These are phyloP conservation scores for Plebejus anna DNA, from an alignment of 2,888 invertebrate genomes.

Conservation along the genomic window DNA sequence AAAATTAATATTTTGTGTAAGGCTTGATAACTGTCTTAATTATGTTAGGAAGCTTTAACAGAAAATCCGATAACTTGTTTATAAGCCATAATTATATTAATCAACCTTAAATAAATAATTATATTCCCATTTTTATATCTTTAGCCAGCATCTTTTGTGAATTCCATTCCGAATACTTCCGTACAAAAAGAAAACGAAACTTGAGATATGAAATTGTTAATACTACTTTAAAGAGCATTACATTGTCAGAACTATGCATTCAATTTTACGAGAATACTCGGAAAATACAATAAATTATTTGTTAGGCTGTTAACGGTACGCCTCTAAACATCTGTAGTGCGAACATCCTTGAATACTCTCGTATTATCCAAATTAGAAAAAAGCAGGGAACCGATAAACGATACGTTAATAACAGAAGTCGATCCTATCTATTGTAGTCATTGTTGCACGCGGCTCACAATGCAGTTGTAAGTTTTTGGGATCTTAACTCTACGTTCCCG, in stretches of 20 bases:
- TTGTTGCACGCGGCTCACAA: slow-evolving; percentile 65
- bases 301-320: slow-evolving; percentile 66
- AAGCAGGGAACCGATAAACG: slow-evolving; percentile 67
- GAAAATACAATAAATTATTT: slow-evolving; percentile 52
- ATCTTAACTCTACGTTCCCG: slow-evolving; percentile 76
- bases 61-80: neutral
- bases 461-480: slow-evolving; percentile 79
- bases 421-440: slow-evolving; percentile 72
- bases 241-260: slow-evolving; percentile 27
- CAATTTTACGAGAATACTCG: slow-evolving; percentile 27
- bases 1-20: neutral
- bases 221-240: slow-evolving; percentile 17
- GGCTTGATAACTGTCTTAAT: neutral
- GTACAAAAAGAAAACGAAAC: neutral
- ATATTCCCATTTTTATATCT: neutral
- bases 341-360: slow-evolving; percentile 57
- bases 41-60: neutral
- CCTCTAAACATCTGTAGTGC: slow-evolving; percentile 67
- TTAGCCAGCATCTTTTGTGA: neutral
- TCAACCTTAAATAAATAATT: neutral
- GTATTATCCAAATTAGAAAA: slow-evolving; percentile 72
- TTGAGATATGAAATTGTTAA: neutral
- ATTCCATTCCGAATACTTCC: neutral
- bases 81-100: neutral
- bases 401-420: slow-evolving; percentile 78